Evolutionary conservation across 1,140 invertebrate genomes (phyloP), one percentile per base, ranked within the genome.

Genomic region (Trachelipus rathkii): DNA sequence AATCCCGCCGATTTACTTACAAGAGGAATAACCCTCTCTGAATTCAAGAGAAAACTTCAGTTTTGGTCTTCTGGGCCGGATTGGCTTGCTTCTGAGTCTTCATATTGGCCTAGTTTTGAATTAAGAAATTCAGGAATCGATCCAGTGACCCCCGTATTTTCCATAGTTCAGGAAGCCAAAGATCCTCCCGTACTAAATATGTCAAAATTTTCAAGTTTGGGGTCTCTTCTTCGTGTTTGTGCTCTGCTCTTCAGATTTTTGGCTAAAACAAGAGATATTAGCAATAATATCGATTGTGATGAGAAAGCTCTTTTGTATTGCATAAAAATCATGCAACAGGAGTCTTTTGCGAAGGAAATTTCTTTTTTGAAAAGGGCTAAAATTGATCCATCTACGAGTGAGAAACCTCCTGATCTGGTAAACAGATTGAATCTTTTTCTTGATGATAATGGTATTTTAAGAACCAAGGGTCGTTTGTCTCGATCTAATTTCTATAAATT

Each of bases 1-100:
- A 73, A 73, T 10, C 72, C 72, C 5, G 72, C 33, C 1, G 33
- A 73, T n/a, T 5, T 53, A 5, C 33, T 73, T 8, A 73, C 72
- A 4, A 9, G 11, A 44, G 72, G 72, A 4, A 13, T 73, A 2
- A 11, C 46, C 2, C 10, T 19, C 19, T 7, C 11, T 7, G 72
- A 53, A 33, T 73, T 73, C 19, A 21, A n/a, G 11, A 19, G n/a
- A 6, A 15, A 23, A 10, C 19, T 73, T 15, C 21, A 50, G 24
- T 53, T 73, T 10, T 73, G 72, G 46, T 10, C 7, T 0, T 33
- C 53, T 19, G 72, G 44, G 0, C 46, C 45, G 0, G 44, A 46
- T 11, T 73, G 53, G 24, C 10, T 73, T 5, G 7, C 6, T 10
- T 19, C 24, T 10, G n/a, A 53, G n/a, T 1, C 46, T 15, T 13